Base-by-base conservation (phyloP, 2,113 vertebrate genomes). In the Rhabdomys dilectus region DNA sequence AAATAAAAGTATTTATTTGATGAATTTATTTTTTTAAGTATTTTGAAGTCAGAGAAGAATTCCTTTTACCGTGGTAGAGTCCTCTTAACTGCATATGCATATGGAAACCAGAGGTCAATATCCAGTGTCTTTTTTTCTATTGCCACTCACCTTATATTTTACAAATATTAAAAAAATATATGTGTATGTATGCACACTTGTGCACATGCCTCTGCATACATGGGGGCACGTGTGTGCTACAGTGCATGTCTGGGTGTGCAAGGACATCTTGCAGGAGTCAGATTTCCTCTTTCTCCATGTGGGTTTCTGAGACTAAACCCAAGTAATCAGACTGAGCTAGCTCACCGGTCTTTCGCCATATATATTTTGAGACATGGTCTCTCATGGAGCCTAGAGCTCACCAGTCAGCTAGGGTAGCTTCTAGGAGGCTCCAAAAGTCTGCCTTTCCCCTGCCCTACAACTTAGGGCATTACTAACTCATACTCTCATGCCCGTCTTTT, bases 71-170 rank as follows among this genome's bases (percentile, higher is more conserved):
- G 36, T 53, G 51, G 15, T 4, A 24, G 78, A 42, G 11, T 39
- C 36, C 17, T 8, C 5, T 8, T n/a, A 11, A 48, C 26, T 34
- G 39, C 2, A 3, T 22, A 34, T 13, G 29, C 1, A 5, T 1
- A 2, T 86, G 62, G 81, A 66, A 48, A 29, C 26, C 62, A 12
- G 62, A 66, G 42, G 84, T 86, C 39, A 66, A 42, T 31, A 22
- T 4, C 10, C 36, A 62, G 12, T 8, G 39, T 34, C 8, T 66
- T 29, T 48, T 48, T 5, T 66, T 36, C 39, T 21, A 66, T 86
- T 19, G 26, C 16, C 24, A 19, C 8, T 19, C 82, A 87, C 62
- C 16, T 87, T 68, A 68, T 22, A 48, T 7, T 7, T 87, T 68
- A 66, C 5, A 68, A 51, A 21, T 85, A 84, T 64, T 42, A 13